These are phyloP conservation scores for Thunnus albacares DNA, from an alignment of 2,797 vertebrate genomes.

Conservation along the genomic window DNA sequence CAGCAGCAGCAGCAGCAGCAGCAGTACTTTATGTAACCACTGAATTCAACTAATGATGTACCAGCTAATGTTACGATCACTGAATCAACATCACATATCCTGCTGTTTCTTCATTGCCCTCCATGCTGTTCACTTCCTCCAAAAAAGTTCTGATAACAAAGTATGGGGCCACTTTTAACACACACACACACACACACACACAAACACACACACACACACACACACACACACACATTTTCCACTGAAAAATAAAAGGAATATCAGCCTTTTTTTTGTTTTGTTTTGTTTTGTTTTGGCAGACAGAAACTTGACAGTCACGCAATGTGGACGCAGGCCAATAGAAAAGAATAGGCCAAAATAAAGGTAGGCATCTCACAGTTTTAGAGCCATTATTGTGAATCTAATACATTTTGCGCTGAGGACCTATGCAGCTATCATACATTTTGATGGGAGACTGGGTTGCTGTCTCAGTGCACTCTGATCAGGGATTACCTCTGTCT, in stretches of 20 bases:
- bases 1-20: not conserved
- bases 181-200: not conserved
- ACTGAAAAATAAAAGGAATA: no score
- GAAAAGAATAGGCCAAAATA: no score
- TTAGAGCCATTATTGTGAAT: no score
- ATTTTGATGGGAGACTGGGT: no score
- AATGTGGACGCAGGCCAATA: no score
- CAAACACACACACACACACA: not conserved
- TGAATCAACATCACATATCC: constrained; percentile 63
- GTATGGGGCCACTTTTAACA: not conserved
- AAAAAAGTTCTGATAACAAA: constrained; percentile 40
- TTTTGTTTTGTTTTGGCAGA: no score
- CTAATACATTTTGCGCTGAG: no score
- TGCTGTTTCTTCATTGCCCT: constrained; percentile 54
- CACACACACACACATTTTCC: not conserved
- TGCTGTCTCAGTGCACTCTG: constrained; percentile 24
- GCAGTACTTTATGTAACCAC: constrained; percentile 53
- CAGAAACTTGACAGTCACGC: no score
- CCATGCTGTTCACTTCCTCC: constrained; percentile 60
- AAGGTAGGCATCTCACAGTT: no score
- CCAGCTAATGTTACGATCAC: constrained; percentile 66
- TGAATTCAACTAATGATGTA: constrained; percentile 66
- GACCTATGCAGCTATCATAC: not conserved
- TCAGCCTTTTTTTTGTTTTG: no score
- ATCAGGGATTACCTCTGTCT: constrained; percentile 59